Percentiles rank a stretch among this genome's conserved stretches.
phyloP scores from a whole-genome alignment of 2,888 invertebrate species.

The Fragum whitleyi region DNA sequence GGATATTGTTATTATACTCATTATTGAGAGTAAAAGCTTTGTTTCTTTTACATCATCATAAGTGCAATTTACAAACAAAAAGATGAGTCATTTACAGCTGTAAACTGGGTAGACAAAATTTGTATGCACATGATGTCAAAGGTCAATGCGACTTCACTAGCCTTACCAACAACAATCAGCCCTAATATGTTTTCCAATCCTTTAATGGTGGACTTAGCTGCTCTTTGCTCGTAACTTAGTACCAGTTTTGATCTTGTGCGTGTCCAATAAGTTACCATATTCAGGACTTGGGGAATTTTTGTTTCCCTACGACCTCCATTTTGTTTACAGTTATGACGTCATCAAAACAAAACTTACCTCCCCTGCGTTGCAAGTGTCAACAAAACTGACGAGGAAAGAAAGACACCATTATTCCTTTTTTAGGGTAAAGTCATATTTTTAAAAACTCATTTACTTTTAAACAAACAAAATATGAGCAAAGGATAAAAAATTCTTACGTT shows the following conservation, averaged over 20 bases:
- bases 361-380: slow-evolving; percentile 12
- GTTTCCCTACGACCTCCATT: slow-evolving; percentile 19
- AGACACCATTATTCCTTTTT: neutral
- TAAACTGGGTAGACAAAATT: slow-evolving; percentile 7
- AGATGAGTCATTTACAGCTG: slow-evolving; percentile 17
- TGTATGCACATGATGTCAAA: slow-evolving; percentile 31
- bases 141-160: neutral
- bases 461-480: too few species aligned
- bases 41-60: too few species aligned
- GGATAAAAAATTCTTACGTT: too few species aligned
- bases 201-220: neutral
- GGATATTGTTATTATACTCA: too few species aligned
- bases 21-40: too few species aligned
- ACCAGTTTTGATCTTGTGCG: neutral
- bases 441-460: too few species aligned
- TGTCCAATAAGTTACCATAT: slow-evolving; percentile 9
- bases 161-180: neutral
- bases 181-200: neutral
- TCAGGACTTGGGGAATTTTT: neutral
- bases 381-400: neutral
- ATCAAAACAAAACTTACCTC: slow-evolving; percentile 10
- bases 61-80: too few species aligned
- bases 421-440: too few species aligned
- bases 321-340: slow-evolving; percentile 39
- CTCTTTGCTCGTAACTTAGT: neutral